Conservation (phyloP, 2,113 vertebrate genomes). For the Amazona guildingii region DNA sequence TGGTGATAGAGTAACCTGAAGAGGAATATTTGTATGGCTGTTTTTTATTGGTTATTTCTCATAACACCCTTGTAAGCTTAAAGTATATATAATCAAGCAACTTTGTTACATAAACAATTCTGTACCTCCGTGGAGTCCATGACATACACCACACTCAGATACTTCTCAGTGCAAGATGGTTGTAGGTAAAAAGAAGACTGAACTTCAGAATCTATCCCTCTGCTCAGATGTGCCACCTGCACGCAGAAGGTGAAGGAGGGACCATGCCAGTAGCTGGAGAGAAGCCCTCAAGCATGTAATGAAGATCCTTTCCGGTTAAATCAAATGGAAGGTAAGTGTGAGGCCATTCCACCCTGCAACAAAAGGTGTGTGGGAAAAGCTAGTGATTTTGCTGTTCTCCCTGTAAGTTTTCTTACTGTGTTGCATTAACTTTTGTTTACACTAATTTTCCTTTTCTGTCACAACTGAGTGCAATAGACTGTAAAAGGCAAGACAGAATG, state of each 20-base stretch:
- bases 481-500: background rate
- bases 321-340: background rate
- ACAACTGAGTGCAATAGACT: background rate
- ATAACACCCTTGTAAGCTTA: no score
- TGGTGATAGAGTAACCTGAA: no score
- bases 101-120: no score
- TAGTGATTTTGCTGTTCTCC: background rate
- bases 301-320: background rate
- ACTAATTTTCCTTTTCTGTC: background rate
- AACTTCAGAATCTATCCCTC: background rate
- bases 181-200: background rate
- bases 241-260: rapidly evolving
- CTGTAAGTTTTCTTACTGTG: background rate
- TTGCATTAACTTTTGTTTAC: background rate
- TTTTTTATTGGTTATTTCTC: no score
- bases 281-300: background rate
- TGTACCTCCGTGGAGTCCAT: no score
- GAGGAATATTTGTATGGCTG: no score
- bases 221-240: background rate
- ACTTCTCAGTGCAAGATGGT: background rate
- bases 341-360: background rate
- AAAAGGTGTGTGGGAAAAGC: background rate
- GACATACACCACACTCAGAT: background rate
- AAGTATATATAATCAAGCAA: no score
- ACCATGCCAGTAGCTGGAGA: background rate